Base-by-base conservation (phyloP, 2,113 vertebrate species). In the Scolopax mira region DNA sequence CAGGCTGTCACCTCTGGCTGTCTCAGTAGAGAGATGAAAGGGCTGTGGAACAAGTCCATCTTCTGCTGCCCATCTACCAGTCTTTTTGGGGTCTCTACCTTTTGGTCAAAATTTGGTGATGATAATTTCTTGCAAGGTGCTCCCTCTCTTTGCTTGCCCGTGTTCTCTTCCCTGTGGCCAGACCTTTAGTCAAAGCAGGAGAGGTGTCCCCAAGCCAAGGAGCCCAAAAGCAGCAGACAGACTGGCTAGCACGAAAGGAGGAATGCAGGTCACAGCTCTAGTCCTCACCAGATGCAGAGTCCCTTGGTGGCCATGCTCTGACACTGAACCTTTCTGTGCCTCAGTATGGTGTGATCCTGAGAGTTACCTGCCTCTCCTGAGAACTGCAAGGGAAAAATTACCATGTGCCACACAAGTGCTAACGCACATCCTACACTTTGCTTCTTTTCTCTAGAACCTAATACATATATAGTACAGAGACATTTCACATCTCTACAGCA, bases 401-500 rank as follows among this genome's bases (percentile, higher is more conserved):
- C 57, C 8, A 2, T n/a, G 30, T 35, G 84, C 80, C 58, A 12
- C 9, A 22, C 77, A 51, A 87, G 65, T 39, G 93, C 65, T 89
- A 85, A 69, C 6, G 1, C 65, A 71, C 89, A 79, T 87, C 93
- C 94, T 57, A 84, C 84, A 75, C 74, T 41, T 61, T 9, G 44
- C 72, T 80, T 25, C 72, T 78, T 71, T 67, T 31, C 88, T 75
- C 71, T 85, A 54, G 54, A 94, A 69, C 74, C 88, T 54, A 61
- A 85, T 44, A 42, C 90, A 85, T 61, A 85, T 79, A 90, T 77
- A 90, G 94, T 9, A 91, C 67, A 67, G 91, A 15, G 48, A 79
- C 85, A 79, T 73, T 74, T 91, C 71, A 65, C 92, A 94, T 54
- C 66, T 61, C 79, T 85, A 18, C 89, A 89, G 91, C 79, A 61